Percentiles rank a stretch among this genome's conserved stretches.
Conservation (phyloP, 2,797 vertebrate genomes). For the Kryptolebias ocellatus region DNA sequence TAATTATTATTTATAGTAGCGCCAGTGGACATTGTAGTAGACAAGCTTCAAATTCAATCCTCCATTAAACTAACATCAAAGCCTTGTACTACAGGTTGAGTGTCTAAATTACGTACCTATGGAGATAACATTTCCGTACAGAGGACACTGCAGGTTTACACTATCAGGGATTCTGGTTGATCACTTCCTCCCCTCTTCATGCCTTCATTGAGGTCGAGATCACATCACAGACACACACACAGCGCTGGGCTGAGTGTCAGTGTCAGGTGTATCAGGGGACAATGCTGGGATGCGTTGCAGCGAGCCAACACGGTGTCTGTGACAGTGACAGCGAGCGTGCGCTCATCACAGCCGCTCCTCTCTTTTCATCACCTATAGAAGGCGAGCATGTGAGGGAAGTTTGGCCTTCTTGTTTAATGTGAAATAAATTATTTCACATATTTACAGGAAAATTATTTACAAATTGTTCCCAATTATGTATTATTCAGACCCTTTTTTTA, state of each 20-base stretch:
- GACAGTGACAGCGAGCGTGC: slow-evolving; percentile 42
- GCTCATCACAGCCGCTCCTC: slow-evolving; percentile 47
- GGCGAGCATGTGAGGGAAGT: slow-evolving; percentile 13
- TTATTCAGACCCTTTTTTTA: no score
- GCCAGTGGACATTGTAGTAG: background rate
- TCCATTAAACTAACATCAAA: slow-evolving; percentile 45
- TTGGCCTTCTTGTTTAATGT: background rate
- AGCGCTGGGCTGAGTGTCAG: slow-evolving; percentile 44
- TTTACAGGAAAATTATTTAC: background rate
- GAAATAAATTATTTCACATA: background rate
- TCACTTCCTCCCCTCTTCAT: slow-evolving; percentile 62
- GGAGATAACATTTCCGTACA: slow-evolving; percentile 39
- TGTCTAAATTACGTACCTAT: slow-evolving; percentile 35
- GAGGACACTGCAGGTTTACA: slow-evolving; percentile 40
- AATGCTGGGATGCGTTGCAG: slow-evolving; percentile 58
- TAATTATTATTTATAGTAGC: no score
- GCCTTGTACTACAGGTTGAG: slow-evolving; percentile 13
- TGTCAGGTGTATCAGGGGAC: slow-evolving; percentile 69
- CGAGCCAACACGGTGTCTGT: slow-evolving; percentile 56
- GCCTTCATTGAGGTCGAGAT: slow-evolving; percentile 54
- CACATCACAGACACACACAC: slow-evolving; percentile 45
- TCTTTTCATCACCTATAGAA: slow-evolving; percentile 45
- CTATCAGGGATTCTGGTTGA: slow-evolving; percentile 54
- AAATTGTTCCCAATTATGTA: background rate
- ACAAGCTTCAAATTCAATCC: slow-evolving; percentile 12